Base-by-base conservation (phyloP, 2,888 invertebrate species). In the Pseudococcus viburni region DNA sequence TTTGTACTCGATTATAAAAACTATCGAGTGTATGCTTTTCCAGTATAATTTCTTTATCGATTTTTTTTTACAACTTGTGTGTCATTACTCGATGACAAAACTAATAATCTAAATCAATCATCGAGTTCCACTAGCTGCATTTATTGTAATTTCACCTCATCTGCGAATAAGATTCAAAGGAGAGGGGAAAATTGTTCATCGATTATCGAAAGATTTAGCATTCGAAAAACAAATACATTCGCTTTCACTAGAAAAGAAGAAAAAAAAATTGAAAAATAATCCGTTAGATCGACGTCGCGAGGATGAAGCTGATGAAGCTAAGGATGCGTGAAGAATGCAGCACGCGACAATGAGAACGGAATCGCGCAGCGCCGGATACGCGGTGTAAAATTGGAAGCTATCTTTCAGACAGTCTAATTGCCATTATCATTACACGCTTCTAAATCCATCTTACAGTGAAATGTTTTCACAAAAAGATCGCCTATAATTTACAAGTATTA, bases 261-360 rank as follows among this genome's bases (percentile, higher is more conserved):
- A 64, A 80, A 42, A n/a, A 80, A 80, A 80, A 80, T 80, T 39
- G 22, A 80, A 26, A 15, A 80, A 33, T 26, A 39, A 80, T 80
- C 42, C 80, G 80, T 80, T 80, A 80, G 22, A 73, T 7, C 6
- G 33, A 17, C 80, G 80, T 80, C 9, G n/a, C 26, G 26, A 42
- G 80, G 80, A 80, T 80, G 80, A 80, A 80, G n/a, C 59, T 19
- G 26, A 33, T 33, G 26, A 33, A 33, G 26, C 19, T 80, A 80
- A 80, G 80, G 80, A 80, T 80, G 80, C 80, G 42, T 80, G 80
- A 80, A 80, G 80, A 26, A 80, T 80, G 80, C 80, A 80, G 80
- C 80, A 80, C 80, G 80, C 77, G 77, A 77, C 77, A 64, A 64
- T 64, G 77, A 77, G 77, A 77, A 77, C 77, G 77, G 39, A 39